Evolutionary conservation across 2,113 vertebrate genomes (phyloP), one percentile per base, ranked within the genome.

Genomic region (Entomyzon cyanotis): DNA sequence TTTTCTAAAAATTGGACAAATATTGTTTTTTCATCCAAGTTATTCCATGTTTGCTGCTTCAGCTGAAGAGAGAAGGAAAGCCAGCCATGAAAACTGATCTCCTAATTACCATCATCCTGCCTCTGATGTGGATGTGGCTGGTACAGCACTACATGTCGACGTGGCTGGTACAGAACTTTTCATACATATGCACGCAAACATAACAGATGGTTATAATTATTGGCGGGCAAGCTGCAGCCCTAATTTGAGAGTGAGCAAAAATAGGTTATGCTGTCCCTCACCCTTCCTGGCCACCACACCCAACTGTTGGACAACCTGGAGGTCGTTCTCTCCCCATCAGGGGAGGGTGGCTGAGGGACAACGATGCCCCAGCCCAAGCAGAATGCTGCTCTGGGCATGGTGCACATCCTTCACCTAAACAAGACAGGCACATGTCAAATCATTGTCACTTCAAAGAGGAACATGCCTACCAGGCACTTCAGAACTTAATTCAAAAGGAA

Each of bases 181-280:
- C 74, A 90, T 90, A 94, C 86, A 95, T 50, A 95, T 2, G 31
- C 84, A 92, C 35, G 47, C 82, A 97, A 86, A 79, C 60, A 30
- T 58, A 94, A 97, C 96, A 97, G 95, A 97, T 90, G 97, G 96
- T 94, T 96, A 37, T 83, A 97, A 98, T 98, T 96, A 97, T 60
- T 2, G 33, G 41, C 1, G 20, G 96, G 86, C 60, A 81, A 84
- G 91, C 67, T 70, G 58, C 69, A 94, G 68, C 59, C 90, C 91
- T 92, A 93, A 97, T 95, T 97, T 96, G 82, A 93, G 81, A 79
- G 70, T 9, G 42, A 89, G 31, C 37, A 89, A 95, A 83, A 95
- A 81, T 49, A 88, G 86, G n/a, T 47, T 87, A 67, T 20, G 21
- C 16, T 68, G 74, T 47, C 89, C 85, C 64, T 87, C 89, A 59